Conservation (phyloP, 2,797 vertebrate species). For the Amphiprion clarkii region DNA sequence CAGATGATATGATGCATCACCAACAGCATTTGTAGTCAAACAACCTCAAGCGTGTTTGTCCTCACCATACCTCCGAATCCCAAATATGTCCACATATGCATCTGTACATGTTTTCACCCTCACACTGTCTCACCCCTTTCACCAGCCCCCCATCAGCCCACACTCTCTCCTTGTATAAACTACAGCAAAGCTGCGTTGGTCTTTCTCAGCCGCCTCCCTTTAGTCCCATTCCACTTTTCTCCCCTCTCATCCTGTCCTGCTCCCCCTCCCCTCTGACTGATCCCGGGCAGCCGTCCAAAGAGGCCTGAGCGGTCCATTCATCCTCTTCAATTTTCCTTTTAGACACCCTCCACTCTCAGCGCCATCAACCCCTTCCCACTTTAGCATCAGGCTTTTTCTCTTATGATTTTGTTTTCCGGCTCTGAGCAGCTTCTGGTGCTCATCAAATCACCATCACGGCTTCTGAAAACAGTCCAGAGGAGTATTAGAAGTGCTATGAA, state of each 20-base stretch:
- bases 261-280: slow-evolving; percentile 60
- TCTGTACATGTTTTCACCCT: slow-evolving; percentile 4
- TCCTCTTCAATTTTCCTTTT: slow-evolving; percentile 76
- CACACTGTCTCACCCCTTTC: not conserved
- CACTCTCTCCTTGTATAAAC: slow-evolving; percentile 31
- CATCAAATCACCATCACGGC: slow-evolving; percentile 70
- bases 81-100: slow-evolving; percentile 10
- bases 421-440: slow-evolving; percentile 66
- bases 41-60: no score
- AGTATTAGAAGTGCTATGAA: slow-evolving; percentile 41
- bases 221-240: slow-evolving; percentile 67
- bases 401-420: slow-evolving; percentile 58
- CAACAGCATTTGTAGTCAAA: slow-evolving; percentile 9
- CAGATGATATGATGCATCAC: slow-evolving; percentile 40
- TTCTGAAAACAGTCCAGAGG: slow-evolving; percentile 42
- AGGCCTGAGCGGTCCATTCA: slow-evolving; percentile 68
- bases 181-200: slow-evolving; percentile 29
- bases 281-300: slow-evolving; percentile 79
- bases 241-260: slow-evolving; percentile 22
- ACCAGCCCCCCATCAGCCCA: slow-evolving; percentile 7
- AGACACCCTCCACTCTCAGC: slow-evolving; percentile 41
- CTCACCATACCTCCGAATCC: not conserved
- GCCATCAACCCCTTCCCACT: slow-evolving; percentile 22
- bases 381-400: slow-evolving; percentile 32
- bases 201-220: slow-evolving; percentile 66